A percentile compares a stretch with the other conserved stretches of the same genome.
Conservation (phyloP, 2,113 vertebrate genomes). For the Ellobius talpinus region DNA sequence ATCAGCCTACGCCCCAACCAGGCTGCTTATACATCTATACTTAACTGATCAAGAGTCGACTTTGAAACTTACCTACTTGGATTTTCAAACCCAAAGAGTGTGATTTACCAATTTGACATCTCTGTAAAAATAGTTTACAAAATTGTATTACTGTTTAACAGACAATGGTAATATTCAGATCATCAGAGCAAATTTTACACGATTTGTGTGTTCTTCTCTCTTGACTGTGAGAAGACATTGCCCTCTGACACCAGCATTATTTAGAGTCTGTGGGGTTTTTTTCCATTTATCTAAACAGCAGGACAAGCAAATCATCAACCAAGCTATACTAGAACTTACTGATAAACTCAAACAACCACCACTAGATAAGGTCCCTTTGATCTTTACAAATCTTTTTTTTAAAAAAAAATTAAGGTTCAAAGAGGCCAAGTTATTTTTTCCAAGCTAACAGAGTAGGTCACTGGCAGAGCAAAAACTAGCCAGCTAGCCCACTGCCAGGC, state of each 20-base stretch:
- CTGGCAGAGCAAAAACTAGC: background rate
- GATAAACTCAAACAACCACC: background rate
- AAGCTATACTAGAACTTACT: background rate
- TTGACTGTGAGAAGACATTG: background rate
- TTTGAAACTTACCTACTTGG: background rate
- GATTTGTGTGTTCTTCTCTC: background rate
- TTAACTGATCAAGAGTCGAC: background rate
- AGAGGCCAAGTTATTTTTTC: background rate
- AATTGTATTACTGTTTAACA: background rate
- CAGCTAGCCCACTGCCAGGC: background rate
- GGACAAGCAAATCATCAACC: conserved; percentile 11
- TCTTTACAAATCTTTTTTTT: background rate
- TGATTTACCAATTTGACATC: background rate
- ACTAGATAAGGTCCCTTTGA: background rate
- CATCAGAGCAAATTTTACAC: background rate
- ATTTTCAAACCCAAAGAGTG: background rate
- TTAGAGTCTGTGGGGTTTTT: background rate
- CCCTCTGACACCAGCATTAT: background rate
- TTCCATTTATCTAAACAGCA: background rate
- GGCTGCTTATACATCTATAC: background rate
- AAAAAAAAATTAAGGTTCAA: background rate
- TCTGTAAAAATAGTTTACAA: background rate
- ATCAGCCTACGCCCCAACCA: background rate
- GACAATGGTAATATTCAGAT: background rate
- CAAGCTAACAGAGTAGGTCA: background rate